Percentiles rank a stretch among this genome's conserved stretches.
Conservation (phyloP, 2,797 vertebrate species). For the Thripadectes ignobilis region DNA sequence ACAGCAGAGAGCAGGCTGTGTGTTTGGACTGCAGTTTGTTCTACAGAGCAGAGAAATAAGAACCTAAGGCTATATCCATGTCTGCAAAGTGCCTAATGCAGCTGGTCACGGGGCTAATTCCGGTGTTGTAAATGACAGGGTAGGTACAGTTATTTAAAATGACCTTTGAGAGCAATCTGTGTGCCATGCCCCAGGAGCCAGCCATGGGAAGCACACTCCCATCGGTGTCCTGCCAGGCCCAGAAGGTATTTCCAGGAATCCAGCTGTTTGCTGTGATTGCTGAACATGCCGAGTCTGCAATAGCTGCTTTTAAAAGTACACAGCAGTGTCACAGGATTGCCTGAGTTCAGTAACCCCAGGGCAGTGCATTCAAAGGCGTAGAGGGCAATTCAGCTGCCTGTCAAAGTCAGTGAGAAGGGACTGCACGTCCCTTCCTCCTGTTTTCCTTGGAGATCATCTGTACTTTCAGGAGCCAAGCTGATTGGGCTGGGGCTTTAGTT, state of each 20-base stretch:
- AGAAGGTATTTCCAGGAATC: not conserved
- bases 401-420: not conserved
- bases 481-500: not conserved
- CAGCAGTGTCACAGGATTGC: not conserved
- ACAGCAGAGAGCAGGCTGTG: not conserved
- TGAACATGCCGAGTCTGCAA: not conserved
- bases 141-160: not conserved
- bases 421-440: not conserved
- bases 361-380: not conserved
- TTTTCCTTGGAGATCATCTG: not conserved
- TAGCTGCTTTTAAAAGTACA: not conserved
- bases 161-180: slow-evolving; percentile 11
- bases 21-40: not conserved
- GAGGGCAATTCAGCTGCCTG: not conserved
- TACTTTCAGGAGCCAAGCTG: not conserved
- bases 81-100: not conserved
- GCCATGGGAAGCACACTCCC: not conserved
- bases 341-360: not conserved
- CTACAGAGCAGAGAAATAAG: not conserved
- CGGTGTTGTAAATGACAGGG: not conserved
- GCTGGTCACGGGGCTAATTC: not conserved
- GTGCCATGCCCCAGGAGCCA: not conserved
- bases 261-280: slow-evolving; percentile 28
- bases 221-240: not conserved
- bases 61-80: not conserved